phyloP scores from a whole-genome alignment of 2,113 vertebrate species.

The Cephalopterus ornatus region DNA sequence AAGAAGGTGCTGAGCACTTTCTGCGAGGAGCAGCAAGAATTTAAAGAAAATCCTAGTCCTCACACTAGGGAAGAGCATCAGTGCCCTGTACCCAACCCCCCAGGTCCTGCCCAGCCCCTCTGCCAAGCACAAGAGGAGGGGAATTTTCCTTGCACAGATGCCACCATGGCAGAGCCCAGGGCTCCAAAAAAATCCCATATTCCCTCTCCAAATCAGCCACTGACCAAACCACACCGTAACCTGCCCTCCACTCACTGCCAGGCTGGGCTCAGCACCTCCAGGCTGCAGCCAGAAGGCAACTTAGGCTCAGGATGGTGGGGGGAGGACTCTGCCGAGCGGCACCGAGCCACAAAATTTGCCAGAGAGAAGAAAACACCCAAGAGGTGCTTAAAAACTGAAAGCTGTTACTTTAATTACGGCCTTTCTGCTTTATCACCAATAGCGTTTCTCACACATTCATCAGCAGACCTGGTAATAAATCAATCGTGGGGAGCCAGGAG shows the following conservation, averaged over 20 bases:
- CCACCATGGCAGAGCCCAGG: accelerated
- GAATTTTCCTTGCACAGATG: neutral
- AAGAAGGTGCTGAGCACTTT: neutral
- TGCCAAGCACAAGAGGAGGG: neutral
- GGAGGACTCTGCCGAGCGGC: neutral
- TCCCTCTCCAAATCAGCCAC: neutral
- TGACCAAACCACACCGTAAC: neutral
- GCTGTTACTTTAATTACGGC: conserved; percentile 74
- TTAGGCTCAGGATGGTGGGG: neutral
- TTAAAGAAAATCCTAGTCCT: neutral
- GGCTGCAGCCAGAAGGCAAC: neutral
- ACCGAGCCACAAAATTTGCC: neutral
- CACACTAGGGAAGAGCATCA: neutral
- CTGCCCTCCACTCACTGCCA: neutral
- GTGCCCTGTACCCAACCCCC: too few relatives aligned
- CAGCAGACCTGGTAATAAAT: conserved; percentile 73
- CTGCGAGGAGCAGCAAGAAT: neutral
- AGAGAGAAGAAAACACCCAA: conserved; percentile 22
- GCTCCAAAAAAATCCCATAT: neutral
- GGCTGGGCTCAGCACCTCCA: neutral
- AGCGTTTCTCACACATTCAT: conserved; percentile 70
- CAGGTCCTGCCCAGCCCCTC: neutral
- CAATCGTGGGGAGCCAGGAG: conserved; percentile 69
- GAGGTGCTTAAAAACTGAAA: conserved; percentile 68
- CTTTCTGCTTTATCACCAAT: conserved; percentile 66